Evolutionary conservation across 1,140 invertebrate species (phyloP), one percentile per base, ranked within the genome.

Genomic region (Galendromus occidentalis): DNA sequence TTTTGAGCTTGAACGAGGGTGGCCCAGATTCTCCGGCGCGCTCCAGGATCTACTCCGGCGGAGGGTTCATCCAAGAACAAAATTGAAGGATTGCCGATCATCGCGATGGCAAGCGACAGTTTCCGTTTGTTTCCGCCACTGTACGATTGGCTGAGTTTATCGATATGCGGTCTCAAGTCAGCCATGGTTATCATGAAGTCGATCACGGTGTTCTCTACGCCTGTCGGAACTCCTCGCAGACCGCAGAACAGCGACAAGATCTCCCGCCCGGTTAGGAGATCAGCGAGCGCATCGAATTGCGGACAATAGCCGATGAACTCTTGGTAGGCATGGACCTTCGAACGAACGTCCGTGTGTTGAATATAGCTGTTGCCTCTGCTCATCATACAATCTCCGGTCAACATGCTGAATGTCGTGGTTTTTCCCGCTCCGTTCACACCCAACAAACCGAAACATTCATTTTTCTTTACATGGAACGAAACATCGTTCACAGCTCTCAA

Each of bases 111-210:
- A 25, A 77, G 76, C 18, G 77, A 78, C n/a, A 80, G 70, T 70
- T 80, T 80, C 33, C 79, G 68, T 69, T 78, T 79, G 68, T 79
- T 80, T 30, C 79, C 79, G 25, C 79, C 79, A 39, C 88, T 93
- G 71, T 85, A 86, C 20, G 74, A 70, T 22, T 72, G 72, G 45
- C 71, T 70, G 1, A 69, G 69, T 67, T 73, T 68, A 63, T 76
- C 70, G 4, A 75, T 76, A 67, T 77, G 75, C 22, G 68, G 66
- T 7, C 68, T 66, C 14, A 78, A 69, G 29, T 76, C 73, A 42
- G 79, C 72, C 65, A 75, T 76, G 41, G 71, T 67, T 0, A 81
- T 72, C 0, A 74, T 75, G 75, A 76, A 77, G 25, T 76, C 72
- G 29, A 79, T 74, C 12, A 79, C 69, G 64, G 71, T 39, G 22